Evolutionary conservation across 2,113 vertebrate species (phyloP), one percentile per base, ranked within the genome.

Genomic region (Dermatemys mawii): DNA sequence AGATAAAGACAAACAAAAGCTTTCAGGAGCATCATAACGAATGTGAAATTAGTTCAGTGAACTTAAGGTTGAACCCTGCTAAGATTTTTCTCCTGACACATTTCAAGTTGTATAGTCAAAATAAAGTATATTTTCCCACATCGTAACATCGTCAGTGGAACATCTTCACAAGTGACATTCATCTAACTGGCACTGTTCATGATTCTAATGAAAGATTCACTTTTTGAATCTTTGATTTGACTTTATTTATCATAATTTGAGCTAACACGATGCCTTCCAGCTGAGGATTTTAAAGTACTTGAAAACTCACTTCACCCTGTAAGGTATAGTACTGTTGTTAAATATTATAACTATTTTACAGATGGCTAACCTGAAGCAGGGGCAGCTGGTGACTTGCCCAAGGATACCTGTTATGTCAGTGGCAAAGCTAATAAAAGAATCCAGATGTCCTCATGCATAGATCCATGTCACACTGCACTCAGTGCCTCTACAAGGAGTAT

Each of bases 81-180:
- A 3, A 38, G 5, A 3, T 82, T 96, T 96, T 96, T 86, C 70
- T 89, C 44, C 50, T 96, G 80, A 51, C 60, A 86, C 14, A 35
- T 14, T 87, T 86, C 73, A 75, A 83, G 92, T 76, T 49, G 17
- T 35, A 86, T 6, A n/a, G 50, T 91, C 78, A 67, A 86, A 82
- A 81, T 78, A 49, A 2, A n/a, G 16, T 92, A 16, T 10, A n/a
- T 92, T 92, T 95, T 32, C 29, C 38, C 19, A 92, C 19, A 41
- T 91, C 46, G 35, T 1, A 60, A 60, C 27, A 32, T 57, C 27
- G 13, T 60, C 27, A 32, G 27, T 60, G 27, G 55, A 60, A 27
- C 27, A 60, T 0, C 53, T 94, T 88, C 49, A 51, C 38, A 73
- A 88, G 50, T 50, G 29, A 81, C 90, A 91, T 46, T 54, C 29